Evolutionary conservation across 2,113 vertebrate species (phyloP), one percentile per base, ranked within the genome.

Genomic region (Cyprinodon tularosa): DNA sequence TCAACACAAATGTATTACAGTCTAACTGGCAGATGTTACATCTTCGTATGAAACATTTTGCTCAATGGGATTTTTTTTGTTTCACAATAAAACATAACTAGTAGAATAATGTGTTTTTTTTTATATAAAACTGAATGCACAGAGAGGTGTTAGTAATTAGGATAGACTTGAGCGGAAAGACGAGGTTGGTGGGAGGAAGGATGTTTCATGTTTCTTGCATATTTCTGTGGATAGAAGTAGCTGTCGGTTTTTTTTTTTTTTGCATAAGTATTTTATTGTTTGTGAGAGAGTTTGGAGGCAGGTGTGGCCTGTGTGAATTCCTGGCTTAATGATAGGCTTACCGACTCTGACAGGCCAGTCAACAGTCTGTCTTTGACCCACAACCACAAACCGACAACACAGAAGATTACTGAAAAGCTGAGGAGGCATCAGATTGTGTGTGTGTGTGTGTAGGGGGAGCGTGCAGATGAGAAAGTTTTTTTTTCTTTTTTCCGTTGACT

Each of bases 281-380:
- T 40, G 76, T 14, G 68, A n/a, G 78, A 17, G 75, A 65, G 68
- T 84, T 79, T 76, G 80, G 61, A 85, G 72, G 90, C 84, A 90
- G 89, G 90, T 92, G 91, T 88, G 92, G 89, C 81, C 89, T 88
- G 69, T 77, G 84, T 78, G 88, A 91, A 92, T 92, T 92, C 90
- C 89, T 86, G 67, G 64, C 78, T 36, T 91, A 93, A 93, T 93
- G 86, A 89, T 85, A 90, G 89, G 80, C 88, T 90, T 83, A 64
- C 74, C 84, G 73, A 86, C 77, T 85, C 82, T 91, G 84, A 93
- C 90, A 92, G 83, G 71, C 71, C 68, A 84, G 75, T 91, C 86
- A 88, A 90, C 87, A 89, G 81, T 83, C 79, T 88, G 83, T 84
- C 85, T 92, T 78, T 88, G 86, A 91, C 77, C 84, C 89, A 87